Conservation (phyloP, 2,888 invertebrate genomes). For the Rosalia funebris region DNA sequence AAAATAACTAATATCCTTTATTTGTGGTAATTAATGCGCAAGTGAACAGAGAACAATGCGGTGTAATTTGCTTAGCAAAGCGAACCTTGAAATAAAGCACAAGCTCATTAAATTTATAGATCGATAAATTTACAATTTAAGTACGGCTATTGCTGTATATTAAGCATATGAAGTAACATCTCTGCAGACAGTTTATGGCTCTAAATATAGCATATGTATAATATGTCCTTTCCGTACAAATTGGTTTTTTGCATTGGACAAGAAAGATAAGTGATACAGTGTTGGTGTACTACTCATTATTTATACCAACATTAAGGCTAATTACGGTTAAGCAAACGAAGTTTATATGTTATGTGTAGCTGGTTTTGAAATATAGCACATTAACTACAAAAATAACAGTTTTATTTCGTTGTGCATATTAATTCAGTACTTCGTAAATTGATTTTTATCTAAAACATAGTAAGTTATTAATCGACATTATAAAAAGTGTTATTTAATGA, state of each 20-base stretch:
- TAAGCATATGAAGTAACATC: conserved; percentile 19
- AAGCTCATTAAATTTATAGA: conserved; percentile 38
- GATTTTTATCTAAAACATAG: conserved; percentile 21
- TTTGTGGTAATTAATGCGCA: no score
- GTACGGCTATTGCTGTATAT: conserved; percentile 24
- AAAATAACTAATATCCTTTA: no score
- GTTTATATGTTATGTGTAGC: conserved; percentile 13
- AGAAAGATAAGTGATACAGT: conserved; percentile 22
- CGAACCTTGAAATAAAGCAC: conserved; percentile 18
- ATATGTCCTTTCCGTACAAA: conserved; percentile 21
- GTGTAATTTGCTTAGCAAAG: conserved; percentile 3
- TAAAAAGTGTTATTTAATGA: conserved; percentile 20
- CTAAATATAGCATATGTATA: conserved; percentile 22
- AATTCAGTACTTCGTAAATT: conserved; percentile 19
- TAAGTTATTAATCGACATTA: conserved; percentile 4
- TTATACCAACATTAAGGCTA: conserved; percentile 22
- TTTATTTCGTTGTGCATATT: conserved; percentile 12
- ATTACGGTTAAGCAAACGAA: conserved; percentile 18
- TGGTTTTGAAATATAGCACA: conserved; percentile 18
- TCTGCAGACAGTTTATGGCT: conserved; percentile 14
- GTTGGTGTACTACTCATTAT: conserved; percentile 21
- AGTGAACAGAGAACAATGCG: not conserved
- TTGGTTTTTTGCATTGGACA: conserved; percentile 15
- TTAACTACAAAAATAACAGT: conserved; percentile 9
- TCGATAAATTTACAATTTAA: conserved; percentile 36